Evolutionary conservation across 2,113 vertebrate species (phyloP), one percentile per base, ranked within the genome.

Genomic region (Serilophus lunatus): DNA sequence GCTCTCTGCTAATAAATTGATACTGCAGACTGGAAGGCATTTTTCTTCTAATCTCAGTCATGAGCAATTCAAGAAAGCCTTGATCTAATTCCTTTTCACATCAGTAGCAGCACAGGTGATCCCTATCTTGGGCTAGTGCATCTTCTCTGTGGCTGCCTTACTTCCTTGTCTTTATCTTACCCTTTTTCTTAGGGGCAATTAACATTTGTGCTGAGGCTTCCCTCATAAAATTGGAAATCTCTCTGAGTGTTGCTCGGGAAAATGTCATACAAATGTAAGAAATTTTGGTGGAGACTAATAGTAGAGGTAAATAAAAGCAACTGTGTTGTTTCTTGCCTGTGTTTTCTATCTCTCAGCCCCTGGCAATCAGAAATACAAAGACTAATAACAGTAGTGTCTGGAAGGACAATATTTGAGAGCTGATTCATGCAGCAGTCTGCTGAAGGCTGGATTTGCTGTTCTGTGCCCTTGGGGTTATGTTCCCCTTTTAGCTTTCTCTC

Each of bases 361-460:
- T 56, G 51, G 63, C 63, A 69, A 42, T 76, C 66, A 77, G 82
- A 64, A 83, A 66, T 13, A 80, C 29, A 74, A 90, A 87, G 54
- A 6, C 23, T 63, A 29, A 35, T 59, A 77, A 63, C 56, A 44
- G 68, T 8, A n/a, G 50, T 44, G 35, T 63, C 94, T 91, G 12
- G 72, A 90, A 88, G 51, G 90, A 91, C 85, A 83, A 69, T 63
- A 77, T 86, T 83, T 93, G 79, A 88, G 79, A 84, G 75, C 82
- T 86, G 93, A 88, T 85, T 88, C 90, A 93, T 60, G 68, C 15
- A 3, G 59, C 33, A 50, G 50, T 77, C 89, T 5, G 12, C 84
- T 90, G 65, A 87, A 61, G 94, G 87, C 66, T 95, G 93, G 68
- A 77, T 92, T 94, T 94, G 76, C 75, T 70, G 35, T 51, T 94